Evolutionary conservation across 2,797 vertebrate species (phyloP), one percentile per base, ranked within the genome.

Genomic region (Scolopax bukidnonensis): DNA sequence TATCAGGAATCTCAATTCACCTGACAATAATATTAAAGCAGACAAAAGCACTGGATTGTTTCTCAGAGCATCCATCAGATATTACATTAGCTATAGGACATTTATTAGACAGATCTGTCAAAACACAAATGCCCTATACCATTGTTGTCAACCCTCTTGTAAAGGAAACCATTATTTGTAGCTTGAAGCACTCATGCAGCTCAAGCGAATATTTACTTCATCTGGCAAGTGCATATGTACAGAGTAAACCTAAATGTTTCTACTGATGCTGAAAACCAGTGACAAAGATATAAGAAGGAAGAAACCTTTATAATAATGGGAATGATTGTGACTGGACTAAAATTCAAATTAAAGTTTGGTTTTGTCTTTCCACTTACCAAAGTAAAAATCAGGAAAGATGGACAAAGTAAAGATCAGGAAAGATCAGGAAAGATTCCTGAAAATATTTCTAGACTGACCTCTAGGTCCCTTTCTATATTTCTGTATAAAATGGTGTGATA

Each of bases 41-140:
- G 64, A 92, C n/a, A 88, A 77, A 18, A 91, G 63, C 60, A 69
- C 45, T 94, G 83, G 70, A 90, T 79, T 96, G 50, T 47, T 90
- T 96, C 84, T 75, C 93, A 87, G 87, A 85, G 50, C 53, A 92
- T 75, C 73, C 73, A 87, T 94, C 92, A 96, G 89, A 48, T 73
- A 91, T 91, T 88, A 54, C 63, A 84, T 91, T 85, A 92, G 54
- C 54, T 81, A 38, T 63, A 84, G 67, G 82, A 77, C 28, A 91
- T 80, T 92, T 83, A 85, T 91, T 81, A 88, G 91, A 82, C 68
- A 80, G 70, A 75, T 11, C 36, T 88, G 83, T 91, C 95, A 94
- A 95, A 95, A 93, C 36, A 79, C 36, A 95, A 95, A 84, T 79
- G 63, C 80, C 83, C 81, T 79, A 56, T 87, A 68, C 41, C 85